Conservation (phyloP, 2,888 invertebrate genomes). For the Bembecia ichneumoniformis region DNA sequence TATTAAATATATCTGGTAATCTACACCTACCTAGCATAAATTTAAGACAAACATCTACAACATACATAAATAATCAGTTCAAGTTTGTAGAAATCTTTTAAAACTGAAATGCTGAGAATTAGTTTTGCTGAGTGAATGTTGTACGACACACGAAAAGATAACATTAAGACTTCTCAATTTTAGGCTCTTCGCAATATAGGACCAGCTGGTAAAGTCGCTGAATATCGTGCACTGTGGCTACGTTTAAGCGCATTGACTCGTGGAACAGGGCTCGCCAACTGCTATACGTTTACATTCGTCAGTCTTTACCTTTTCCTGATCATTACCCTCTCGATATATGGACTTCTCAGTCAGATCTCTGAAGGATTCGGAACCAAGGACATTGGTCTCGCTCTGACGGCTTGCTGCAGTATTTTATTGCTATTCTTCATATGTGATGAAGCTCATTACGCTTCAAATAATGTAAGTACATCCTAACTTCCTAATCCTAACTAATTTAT, state of each 20-base stretch:
- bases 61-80: too few species aligned
- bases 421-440: conserved; percentile 83
- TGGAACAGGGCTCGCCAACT: conserved; percentile 77
- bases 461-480: conserved; percentile 60
- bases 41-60: not conserved
- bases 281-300: conserved; percentile 78
- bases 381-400: conserved; percentile 78
- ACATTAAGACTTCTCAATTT: conserved; percentile 9
- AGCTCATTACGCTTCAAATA: conserved; percentile 81
- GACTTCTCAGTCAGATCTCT: conserved; percentile 80
- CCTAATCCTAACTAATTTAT: not conserved
- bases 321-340: conserved; percentile 82
- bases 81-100: not conserved
- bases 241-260: conserved; percentile 78
- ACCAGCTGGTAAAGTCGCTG: conserved; percentile 77
- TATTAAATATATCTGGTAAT: too few species aligned
- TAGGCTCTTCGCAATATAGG: conserved; percentile 78
- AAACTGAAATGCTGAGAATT: not conserved
- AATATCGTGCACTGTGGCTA: conserved; percentile 80
- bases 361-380: conserved; percentile 82
- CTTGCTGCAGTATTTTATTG: conserved; percentile 75
- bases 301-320: conserved; percentile 79
- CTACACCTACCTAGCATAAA: too few species aligned
- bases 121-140: too few species aligned
- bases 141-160: too few species aligned